phyloP scores from a whole-genome alignment of 2,888 invertebrate genomes.

The Gortyna flavago region DNA sequence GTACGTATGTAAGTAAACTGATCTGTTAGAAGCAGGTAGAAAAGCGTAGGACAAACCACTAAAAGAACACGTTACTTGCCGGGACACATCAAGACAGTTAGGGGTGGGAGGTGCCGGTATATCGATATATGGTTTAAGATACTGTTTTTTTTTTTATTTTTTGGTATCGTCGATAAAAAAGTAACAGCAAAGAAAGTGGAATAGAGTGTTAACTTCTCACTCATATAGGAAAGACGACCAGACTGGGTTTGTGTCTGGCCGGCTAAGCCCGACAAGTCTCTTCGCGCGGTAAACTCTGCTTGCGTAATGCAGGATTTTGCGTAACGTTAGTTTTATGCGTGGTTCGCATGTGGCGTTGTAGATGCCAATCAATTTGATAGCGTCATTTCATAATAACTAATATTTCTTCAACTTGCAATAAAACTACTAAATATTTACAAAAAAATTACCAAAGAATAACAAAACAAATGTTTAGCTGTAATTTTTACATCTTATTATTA shows the following conservation, averaged over 20 bases:
- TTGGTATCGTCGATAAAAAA: not conserved
- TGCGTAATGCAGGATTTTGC: no score
- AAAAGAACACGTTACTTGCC: slow-evolving; percentile 86
- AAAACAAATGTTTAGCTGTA: not conserved
- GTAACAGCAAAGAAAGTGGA: no score
- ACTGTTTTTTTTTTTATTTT: not conserved
- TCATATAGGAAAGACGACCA: no score
- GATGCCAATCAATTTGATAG: no score
- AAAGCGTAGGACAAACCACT: slow-evolving; percentile 84
- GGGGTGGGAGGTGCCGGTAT: slow-evolving; percentile 66
- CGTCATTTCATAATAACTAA: no score
- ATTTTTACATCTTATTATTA: not conserved
- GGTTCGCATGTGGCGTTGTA: no score
- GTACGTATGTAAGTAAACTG: slow-evolving; percentile 74
- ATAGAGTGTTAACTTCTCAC: no score
- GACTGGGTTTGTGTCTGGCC: no score
- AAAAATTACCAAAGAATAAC: not conserved
- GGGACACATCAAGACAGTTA: slow-evolving; percentile 81
- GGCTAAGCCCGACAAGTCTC: no score
- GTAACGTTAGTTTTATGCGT: no score
- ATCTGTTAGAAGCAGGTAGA: slow-evolving; percentile 80
- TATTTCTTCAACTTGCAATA: not conserved
- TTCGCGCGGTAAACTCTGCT: no score
- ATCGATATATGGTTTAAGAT: slow-evolving; percentile 60
- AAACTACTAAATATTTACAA: not conserved